Percentiles rank a stretch among this genome's conserved stretches.
Conservation (phyloP, 2,113 vertebrate genomes). For the Petroica traversi region DNA sequence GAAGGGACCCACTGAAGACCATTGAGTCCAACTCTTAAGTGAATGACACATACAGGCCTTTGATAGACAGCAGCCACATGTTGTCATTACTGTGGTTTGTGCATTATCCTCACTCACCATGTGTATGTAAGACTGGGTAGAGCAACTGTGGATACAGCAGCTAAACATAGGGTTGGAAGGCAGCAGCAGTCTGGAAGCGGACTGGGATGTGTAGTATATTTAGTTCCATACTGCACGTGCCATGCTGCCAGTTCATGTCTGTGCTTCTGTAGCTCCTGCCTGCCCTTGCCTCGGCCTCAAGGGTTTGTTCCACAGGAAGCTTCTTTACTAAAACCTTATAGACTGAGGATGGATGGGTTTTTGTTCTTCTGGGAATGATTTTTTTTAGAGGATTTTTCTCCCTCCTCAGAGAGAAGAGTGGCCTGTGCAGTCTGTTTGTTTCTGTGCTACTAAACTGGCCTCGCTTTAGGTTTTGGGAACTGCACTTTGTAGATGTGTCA, state of each 20-base stretch:
- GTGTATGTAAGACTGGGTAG: neutral
- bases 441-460: neutral
- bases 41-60: neutral
- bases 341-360: neutral
- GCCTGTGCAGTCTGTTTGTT: neutral
- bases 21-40: neutral
- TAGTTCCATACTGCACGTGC: neutral
- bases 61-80: neutral
- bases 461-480: neutral
- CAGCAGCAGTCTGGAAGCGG: neutral
- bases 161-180: neutral
- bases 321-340: neutral
- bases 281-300: neutral
- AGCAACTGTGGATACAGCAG: neutral
- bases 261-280: neutral
- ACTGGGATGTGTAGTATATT: neutral
- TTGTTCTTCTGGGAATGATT: neutral
- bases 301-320: neutral
- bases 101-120: neutral
- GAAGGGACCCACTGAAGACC: neutral
- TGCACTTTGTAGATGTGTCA: neutral
- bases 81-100: neutral
- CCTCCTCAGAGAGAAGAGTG: neutral
- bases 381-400: neutral
- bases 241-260: neutral